Evolutionary conservation across 2,797 vertebrate species (phyloP).

Genomic region (Sparus aurata): DNA sequence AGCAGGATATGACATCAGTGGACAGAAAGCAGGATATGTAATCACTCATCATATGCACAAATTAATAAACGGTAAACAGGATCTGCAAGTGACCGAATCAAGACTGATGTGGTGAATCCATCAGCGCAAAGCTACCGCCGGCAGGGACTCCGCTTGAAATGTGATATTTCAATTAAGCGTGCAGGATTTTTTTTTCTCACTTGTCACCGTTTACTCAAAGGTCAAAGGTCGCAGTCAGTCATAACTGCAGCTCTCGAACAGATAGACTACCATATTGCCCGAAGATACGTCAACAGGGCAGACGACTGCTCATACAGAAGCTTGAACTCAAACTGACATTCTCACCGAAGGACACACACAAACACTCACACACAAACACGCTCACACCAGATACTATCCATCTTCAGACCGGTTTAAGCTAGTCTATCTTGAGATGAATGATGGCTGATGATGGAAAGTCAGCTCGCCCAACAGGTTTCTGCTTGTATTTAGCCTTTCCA

Average conservation of each 20-base stretch:
- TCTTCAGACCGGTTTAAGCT: slow-evolving; percentile 73
- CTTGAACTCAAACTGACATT: slow-evolving; percentile 24
- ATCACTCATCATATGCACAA: slow-evolving; percentile 3
- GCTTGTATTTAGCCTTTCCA: slow-evolving; percentile 75
- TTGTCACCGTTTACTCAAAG: slow-evolving; percentile 14
- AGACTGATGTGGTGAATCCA: slow-evolving; percentile 41
- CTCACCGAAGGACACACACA: slow-evolving; percentile 35
- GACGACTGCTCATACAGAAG: slow-evolving; percentile 4
- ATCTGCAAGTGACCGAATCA: slow-evolving; percentile 37
- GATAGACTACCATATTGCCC: slow-evolving; percentile 36
- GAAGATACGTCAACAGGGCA: slow-evolving; percentile 30
- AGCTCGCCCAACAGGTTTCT: slow-evolving; percentile 80
- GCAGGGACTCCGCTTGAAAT: slow-evolving; percentile 25
- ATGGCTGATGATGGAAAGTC: slow-evolving; percentile 73
- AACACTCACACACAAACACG: slow-evolving; percentile 29
- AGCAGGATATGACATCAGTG: slow-evolving; percentile 60
- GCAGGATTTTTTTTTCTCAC: slow-evolving; percentile 16
- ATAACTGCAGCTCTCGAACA: slow-evolving; percentile 42
- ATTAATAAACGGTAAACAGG: slow-evolving; percentile 44
- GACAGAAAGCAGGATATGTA: slow-evolving; percentile 38
- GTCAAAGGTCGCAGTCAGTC: slow-evolving; percentile 40
- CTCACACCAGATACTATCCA: slow-evolving; percentile 37
- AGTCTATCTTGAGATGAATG: slow-evolving; percentile 71
- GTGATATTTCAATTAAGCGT: slow-evolving; percentile 46
- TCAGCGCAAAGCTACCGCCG: slow-evolving; percentile 30